phyloP scores from a whole-genome alignment of 2,797 vertebrate genomes.

The Morus bassanus region DNA sequence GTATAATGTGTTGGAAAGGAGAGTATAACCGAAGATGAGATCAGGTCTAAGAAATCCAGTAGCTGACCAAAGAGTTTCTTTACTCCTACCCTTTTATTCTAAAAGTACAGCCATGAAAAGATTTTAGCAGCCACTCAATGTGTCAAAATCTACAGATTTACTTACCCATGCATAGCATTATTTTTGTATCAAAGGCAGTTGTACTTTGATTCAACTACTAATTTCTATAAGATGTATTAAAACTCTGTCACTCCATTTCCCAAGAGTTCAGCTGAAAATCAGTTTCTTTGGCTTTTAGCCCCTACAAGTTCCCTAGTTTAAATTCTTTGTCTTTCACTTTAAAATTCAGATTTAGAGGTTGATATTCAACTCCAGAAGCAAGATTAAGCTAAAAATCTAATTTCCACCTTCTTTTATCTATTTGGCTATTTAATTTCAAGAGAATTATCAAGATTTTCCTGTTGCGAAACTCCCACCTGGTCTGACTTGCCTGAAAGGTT shows the following conservation, averaged over 20 bases:
- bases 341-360: conserved; percentile 13
- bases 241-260: neutral
- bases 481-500: neutral
- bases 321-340: conserved; percentile 9
- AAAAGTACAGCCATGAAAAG: neutral
- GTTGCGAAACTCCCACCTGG: neutral
- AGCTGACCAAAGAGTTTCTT: neutral
- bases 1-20: neutral
- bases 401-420: neutral
- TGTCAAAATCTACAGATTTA: neutral
- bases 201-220: neutral
- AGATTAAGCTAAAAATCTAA: neutral
- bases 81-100: neutral
- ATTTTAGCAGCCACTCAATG: neutral
- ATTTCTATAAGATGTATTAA: neutral
- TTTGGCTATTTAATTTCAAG: neutral
- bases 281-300: neutral
- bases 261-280: neutral
- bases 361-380: neutral
- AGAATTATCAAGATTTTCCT: neutral
- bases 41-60: neutral
- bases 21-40: neutral
- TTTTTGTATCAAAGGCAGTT: neutral
- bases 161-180: neutral
- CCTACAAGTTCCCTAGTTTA: neutral